These are phyloP conservation scores for Riparia riparia DNA, from an alignment of 2,113 vertebrate genomes.

Conservation along the genomic window DNA sequence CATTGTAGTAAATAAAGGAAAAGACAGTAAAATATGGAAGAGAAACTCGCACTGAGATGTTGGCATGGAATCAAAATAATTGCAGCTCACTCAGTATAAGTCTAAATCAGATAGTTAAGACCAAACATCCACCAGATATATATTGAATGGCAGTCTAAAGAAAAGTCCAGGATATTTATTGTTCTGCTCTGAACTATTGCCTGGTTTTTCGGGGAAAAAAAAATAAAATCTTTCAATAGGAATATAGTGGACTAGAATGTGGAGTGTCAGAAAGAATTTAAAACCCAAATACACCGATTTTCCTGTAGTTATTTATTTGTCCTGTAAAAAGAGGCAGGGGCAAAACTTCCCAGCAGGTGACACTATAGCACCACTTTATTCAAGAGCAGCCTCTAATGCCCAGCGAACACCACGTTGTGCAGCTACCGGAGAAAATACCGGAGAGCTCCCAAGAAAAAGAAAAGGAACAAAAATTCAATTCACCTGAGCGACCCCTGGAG, in stretches of 20 bases:
- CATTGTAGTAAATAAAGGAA: background rate
- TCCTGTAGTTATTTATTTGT: background rate
- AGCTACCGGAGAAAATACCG: background rate
- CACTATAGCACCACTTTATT: background rate
- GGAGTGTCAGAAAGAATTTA: background rate
- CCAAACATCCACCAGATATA: background rate
- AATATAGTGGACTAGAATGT: background rate
- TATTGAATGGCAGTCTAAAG: background rate
- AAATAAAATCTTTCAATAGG: background rate
- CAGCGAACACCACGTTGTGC: background rate
- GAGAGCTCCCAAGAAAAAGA: background rate
- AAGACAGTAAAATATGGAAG: background rate
- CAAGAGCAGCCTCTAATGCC: background rate
- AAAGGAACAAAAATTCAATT: background rate
- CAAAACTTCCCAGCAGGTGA: slow-evolving; percentile 36
- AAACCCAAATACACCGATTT: fast-evolving
- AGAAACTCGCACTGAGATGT: background rate
- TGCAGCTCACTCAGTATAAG: background rate
- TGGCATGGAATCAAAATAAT: background rate
- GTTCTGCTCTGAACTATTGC: background rate
- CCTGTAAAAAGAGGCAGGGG: background rate
- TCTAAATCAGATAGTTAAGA: background rate
- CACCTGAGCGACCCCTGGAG: background rate
- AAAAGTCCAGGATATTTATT: background rate
- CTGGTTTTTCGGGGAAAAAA: background rate